These are phyloP conservation scores for Myotis lucifugus DNA, from an alignment of 2,113 vertebrate species.

Conservation along the genomic window DNA sequence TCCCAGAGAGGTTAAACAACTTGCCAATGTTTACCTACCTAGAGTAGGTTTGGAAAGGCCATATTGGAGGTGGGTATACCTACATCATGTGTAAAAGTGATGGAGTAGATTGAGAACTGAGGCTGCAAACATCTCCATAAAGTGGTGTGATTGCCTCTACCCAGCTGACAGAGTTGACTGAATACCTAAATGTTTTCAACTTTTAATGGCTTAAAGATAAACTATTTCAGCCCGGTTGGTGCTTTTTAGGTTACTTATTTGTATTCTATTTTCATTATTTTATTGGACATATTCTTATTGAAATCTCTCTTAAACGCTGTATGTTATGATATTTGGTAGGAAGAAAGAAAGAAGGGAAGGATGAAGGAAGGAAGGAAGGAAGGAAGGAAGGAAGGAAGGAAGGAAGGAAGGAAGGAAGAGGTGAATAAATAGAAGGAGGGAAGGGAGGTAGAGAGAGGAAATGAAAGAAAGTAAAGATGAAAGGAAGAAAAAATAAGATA, in stretches of 20 bases:
- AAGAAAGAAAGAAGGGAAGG: background rate
- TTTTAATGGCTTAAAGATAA: background rate
- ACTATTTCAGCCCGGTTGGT: background rate
- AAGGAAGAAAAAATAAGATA: background rate
- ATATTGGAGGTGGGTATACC: background rate
- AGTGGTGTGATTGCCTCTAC: background rate
- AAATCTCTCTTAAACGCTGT: background rate
- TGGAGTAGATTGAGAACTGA: background rate
- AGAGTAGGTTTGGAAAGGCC: background rate
- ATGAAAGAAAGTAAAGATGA: background rate
- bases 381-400: background rate
- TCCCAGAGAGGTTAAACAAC: slow-evolving; percentile 21
- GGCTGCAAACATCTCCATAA: background rate
- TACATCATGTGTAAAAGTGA: background rate
- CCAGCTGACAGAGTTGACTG: background rate
- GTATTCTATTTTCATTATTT: background rate
- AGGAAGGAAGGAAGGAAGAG: background rate
- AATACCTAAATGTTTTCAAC: background rate
- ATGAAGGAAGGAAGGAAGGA: background rate
- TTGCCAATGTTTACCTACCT: background rate
- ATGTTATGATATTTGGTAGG: background rate
- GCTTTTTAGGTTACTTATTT: background rate
- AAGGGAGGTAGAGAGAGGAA: background rate
- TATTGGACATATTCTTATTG: background rate
- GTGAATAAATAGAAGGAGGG: background rate